Evolutionary conservation across 2,113 vertebrate genomes (phyloP).

Genomic region (Tinamus guttatus): DNA sequence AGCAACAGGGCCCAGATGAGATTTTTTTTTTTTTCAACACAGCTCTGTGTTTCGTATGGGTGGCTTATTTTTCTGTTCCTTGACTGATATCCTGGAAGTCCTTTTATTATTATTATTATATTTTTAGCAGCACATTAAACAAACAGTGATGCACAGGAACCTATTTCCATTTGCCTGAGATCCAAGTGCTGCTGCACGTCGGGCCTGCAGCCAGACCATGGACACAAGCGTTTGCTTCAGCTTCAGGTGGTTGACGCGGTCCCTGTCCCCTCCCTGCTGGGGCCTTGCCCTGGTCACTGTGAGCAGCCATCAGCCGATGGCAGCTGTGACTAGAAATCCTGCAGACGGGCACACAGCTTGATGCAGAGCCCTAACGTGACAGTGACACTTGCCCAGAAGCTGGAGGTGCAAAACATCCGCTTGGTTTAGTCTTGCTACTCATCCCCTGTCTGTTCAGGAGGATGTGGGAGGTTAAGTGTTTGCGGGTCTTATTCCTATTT

Average conservation of each 20-base stretch:
- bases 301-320: not conserved
- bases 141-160: not conserved
- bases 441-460: not conserved
- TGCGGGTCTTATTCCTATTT: not conserved
- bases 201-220: not conserved
- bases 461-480: not conserved
- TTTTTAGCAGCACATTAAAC: not conserved
- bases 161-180: not conserved
- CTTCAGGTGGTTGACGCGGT: not conserved
- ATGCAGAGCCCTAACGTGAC: not conserved
- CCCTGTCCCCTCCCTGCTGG: not conserved
- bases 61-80: not conserved
- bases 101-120: not conserved
- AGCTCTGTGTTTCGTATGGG: not conserved
- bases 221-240: not conserved
- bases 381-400: not conserved
- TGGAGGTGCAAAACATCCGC: not conserved
- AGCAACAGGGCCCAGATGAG: not conserved
- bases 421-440: not conserved
- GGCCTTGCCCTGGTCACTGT: fast-evolving
- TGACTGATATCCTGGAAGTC: not conserved
- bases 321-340: not conserved
- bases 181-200: not conserved
- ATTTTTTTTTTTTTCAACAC: not conserved
- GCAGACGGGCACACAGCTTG: not conserved